Conservation (phyloP, 2,888 invertebrate genomes). For the Endomychus coccineus region DNA sequence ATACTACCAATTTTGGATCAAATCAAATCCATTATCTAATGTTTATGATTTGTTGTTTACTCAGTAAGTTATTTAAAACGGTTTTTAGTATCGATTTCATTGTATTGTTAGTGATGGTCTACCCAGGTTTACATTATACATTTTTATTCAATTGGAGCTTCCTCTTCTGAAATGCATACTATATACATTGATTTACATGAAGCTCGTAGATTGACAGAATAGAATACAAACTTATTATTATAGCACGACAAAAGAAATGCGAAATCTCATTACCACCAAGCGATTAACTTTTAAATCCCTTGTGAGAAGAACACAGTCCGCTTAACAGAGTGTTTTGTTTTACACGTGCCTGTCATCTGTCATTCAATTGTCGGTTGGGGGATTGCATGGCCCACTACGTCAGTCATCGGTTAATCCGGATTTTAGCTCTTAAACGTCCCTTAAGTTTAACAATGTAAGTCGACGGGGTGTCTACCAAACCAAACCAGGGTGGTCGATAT, state of each 20-base stretch:
- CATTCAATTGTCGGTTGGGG: constrained; percentile 26
- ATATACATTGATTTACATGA: no score
- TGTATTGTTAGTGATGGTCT: no score
- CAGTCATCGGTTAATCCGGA: constrained; percentile 32
- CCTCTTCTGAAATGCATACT: no score
- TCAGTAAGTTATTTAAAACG: no score
- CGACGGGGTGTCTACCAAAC: constrained; percentile 24
- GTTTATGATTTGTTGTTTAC: no score
- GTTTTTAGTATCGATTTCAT: no score
- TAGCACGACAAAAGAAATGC: constrained; percentile 3
- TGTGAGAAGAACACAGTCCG: constrained; percentile 12
- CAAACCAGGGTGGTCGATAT: constrained; percentile 27
- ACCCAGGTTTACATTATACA: no score
- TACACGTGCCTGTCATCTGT: constrained; percentile 32
- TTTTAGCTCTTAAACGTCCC: constrained; percentile 37
- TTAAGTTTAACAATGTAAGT: constrained; percentile 33
- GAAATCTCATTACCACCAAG: constrained; percentile 10
- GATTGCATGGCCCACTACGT: constrained; percentile 20
- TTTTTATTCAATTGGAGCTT: no score
- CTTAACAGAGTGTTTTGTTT: constrained; percentile 20
- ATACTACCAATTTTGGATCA: no score
- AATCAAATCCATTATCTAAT: no score
- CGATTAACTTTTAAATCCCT: constrained; percentile 17
- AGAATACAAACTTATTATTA: no score
- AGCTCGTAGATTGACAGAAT: no score